Evolutionary conservation across 2,888 invertebrate species (phyloP), one percentile per base, ranked within the genome.

Genomic region (Allolobophora icterica): DNA sequence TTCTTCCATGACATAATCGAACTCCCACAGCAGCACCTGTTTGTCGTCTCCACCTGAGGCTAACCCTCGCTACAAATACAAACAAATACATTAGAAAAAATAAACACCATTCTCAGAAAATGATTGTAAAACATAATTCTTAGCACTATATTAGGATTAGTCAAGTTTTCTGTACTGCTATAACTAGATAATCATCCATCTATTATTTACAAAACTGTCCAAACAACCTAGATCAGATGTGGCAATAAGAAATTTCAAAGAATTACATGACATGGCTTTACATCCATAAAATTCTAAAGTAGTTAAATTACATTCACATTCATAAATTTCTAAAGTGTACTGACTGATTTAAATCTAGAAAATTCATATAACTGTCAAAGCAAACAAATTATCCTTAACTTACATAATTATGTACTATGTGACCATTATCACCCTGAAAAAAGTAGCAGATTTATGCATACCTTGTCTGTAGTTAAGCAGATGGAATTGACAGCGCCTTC

Each of bases 1-100:
- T 90, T 93, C 94, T 92, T 97, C 97, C 30, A 96, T 96, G 87
- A 98, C 96, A 30, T 98, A 96, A 95, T 98, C 98, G 95, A 98
- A 99, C 91, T 97, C 97, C 99, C 99, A 99, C 94, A 99, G 97
- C 95, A 98, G 98, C 0, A 99, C 97, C 0, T 97, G 97, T 92
- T 97, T 97, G 95, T 99, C 99, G 0, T 97, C 97, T 91, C 98
- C 97, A 0, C 98, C 98, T 5, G 98, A 97, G 24, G 95, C 94
- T 89, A 96, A 94, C 21, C 96, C 95, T 93, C 95, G 94, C 95
- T 95, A 93, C 42, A 93, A 92, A 94, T 42, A 96, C 11, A 45
- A 8, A 84, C 30, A 87, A 42, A 17, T 42, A 17, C 13, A 42
- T 42, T 38, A 38, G 38, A 45, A 52, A 24, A 52, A 52, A 52